Base-by-base conservation (phyloP, 1,140 invertebrate genomes). In the Uloborus diversus region DNA sequence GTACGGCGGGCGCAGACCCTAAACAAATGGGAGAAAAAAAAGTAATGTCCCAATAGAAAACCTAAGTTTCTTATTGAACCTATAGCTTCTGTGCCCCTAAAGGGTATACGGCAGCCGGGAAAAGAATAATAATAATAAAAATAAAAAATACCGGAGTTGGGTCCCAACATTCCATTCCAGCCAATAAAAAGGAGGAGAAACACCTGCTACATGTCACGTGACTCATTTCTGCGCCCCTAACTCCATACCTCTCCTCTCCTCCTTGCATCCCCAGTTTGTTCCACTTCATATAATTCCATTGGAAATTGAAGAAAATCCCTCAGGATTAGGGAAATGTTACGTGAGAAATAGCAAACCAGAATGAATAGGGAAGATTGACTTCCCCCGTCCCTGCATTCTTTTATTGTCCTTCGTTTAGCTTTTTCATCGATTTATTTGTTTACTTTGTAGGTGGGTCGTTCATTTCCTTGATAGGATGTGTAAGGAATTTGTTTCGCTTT, bases 201-300 rank as follows among this genome's bases (percentile, higher is more conserved):
- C 70, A 75, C 70, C 70, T 75, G 70, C 70, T 75, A 75, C 70
- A 75, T 70, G 59, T 75, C 70, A 75, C 70, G 70, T 75, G 70
- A 75, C 70, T 75, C 70, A 75, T 75, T 75, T 75, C 57, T 75
- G 33, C 32, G 37, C 30, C 59, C n/a, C n/a, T n/a, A n/a, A n/a
- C n/a, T n/a, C n/a, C n/a, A n/a, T n/a, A n/a, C n/a, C n/a, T n/a
- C 59, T 51, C 59, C 37, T 42, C 11, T 25, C 42, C 27, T 11
- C 20, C 23, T 23, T 27, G 1, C 4, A 23, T 28, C 11, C 65
- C 47, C 56, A 69, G 57, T 75, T 75, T 75, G 70, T 75, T 75
- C 70, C 70, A 75, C 70, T 75, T 75, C 70, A 75, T 75, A 75
- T 75, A 75, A 75, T 75, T 75, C 70, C 70, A 75, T 64, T 75